These are phyloP conservation scores for Nasua narica DNA, from an alignment of 2,797 vertebrate genomes.

Conservation along the genomic window DNA sequence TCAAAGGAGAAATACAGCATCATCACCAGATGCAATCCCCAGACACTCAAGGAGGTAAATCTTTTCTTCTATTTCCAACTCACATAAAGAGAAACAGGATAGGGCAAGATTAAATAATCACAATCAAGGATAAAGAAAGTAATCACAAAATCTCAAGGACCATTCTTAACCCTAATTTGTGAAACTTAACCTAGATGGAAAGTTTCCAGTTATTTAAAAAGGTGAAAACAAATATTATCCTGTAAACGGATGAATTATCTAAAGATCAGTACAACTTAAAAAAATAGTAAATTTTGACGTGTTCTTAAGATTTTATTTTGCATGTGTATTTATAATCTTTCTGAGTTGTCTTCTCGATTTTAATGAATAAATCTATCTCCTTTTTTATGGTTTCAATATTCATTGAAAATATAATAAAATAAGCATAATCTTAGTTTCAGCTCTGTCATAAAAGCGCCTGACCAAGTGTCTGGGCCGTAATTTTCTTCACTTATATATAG, in stretches of 20 bases:
- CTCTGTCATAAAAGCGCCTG: not conserved
- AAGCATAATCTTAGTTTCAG: not conserved
- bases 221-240: not conserved
- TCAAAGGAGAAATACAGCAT: not conserved
- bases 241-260: not conserved
- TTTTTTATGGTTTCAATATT: not conserved
- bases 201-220: not conserved
- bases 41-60: not conserved
- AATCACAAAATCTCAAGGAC: not conserved
- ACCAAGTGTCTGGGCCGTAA: not conserved
- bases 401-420: not conserved
- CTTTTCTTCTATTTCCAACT: not conserved
- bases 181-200: not conserved
- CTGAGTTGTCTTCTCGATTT: not conserved
- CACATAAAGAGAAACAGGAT: not conserved
- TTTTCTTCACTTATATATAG: not conserved
- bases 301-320: not conserved
- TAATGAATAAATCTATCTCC: not conserved
- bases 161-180: not conserved
- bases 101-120: not conserved
- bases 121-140: not conserved
- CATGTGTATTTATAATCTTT: not conserved
- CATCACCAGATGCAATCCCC: not conserved
- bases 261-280: not conserved
- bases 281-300: not conserved